These are phyloP conservation scores for Platorchestia sp. DNA, from an alignment of 1,140 invertebrate genomes.

Conservation along the genomic window DNA sequence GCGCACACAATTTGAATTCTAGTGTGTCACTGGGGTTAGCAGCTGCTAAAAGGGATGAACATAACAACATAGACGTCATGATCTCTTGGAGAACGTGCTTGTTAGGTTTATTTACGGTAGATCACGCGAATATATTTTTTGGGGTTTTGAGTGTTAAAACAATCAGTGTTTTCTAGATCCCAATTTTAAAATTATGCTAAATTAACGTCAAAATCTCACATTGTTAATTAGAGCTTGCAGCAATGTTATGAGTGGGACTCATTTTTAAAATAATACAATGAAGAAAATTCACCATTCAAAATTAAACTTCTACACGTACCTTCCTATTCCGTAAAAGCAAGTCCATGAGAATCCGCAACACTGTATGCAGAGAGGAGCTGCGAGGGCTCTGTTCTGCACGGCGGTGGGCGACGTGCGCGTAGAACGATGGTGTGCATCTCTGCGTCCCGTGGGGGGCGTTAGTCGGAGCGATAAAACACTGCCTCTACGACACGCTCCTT, in stretches of 20 bases:
- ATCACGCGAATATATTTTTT: too few relatives aligned
- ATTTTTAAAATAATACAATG: too few relatives aligned
- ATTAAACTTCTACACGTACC: not conserved
- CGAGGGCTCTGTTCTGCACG: not conserved
- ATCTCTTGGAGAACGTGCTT: too few relatives aligned
- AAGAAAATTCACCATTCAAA: too few relatives aligned
- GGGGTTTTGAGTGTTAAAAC: too few relatives aligned
- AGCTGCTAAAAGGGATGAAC: not conserved
- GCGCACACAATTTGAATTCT: not conserved
- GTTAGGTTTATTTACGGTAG: too few relatives aligned
- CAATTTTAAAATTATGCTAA: too few relatives aligned
- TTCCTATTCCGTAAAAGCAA: not conserved
- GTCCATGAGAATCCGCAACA: not conserved
- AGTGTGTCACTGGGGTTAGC: not conserved
- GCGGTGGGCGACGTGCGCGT: not conserved
- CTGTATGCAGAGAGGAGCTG: not conserved
- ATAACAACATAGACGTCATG: too few relatives aligned
- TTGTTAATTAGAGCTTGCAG: too few relatives aligned
- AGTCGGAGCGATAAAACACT: slow-evolving; percentile 15
- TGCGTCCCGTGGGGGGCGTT: not conserved
- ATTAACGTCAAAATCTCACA: too few relatives aligned
- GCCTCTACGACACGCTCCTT: not conserved
- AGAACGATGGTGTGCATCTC: not conserved
- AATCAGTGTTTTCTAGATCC: too few relatives aligned
- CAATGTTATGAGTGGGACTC: too few relatives aligned